Conservation (phyloP, 1,140 invertebrate genomes). For the Zophobas atratus region DNA sequence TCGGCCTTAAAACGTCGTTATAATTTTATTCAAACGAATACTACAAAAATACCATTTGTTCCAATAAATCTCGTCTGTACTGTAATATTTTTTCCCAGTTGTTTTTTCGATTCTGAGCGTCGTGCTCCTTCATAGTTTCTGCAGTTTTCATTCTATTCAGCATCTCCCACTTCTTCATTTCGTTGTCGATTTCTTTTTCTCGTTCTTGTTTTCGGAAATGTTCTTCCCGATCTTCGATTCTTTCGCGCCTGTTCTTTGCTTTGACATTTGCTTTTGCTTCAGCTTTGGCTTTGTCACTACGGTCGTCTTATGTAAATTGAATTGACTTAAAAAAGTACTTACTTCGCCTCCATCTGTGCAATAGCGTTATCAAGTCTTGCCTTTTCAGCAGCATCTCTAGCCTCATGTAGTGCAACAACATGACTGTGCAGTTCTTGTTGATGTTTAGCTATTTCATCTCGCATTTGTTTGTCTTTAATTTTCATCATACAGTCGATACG, state of each 20-base stretch:
- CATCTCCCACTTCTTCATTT: constrained; percentile 61
- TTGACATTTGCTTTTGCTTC: constrained; percentile 40
- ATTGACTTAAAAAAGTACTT: constrained; percentile 27
- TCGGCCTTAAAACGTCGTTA: constrained; percentile 54
- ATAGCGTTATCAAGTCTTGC: constrained; percentile 51
- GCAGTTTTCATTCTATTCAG: constrained; percentile 63
- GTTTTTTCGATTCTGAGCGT: constrained; percentile 62
- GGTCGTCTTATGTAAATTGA: too few relatives aligned
- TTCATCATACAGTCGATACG: constrained; percentile 59
- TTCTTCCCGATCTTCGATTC: constrained; percentile 43
- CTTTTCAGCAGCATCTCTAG: constrained; percentile 47
- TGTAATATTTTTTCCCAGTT: constrained; percentile 61
- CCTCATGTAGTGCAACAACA: too few relatives aligned
- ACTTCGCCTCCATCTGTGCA: constrained; percentile 54
- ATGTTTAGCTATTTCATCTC: constrained; percentile 37
- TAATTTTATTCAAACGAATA: background rate
- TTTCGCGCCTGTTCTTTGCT: constrained; percentile 22
- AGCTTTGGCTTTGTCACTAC: constrained; percentile 47
- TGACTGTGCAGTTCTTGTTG: too few relatives aligned
- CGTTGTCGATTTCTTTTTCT: constrained; percentile 50
- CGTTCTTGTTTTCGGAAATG: constrained; percentile 45
- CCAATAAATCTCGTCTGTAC: constrained; percentile 66
- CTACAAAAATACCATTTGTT: constrained; percentile 63
- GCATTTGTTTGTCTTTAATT: constrained; percentile 57
- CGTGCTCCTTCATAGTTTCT: constrained; percentile 65